These are phyloP conservation scores for Cerastis leucographa DNA, from an alignment of 2,888 invertebrate genomes.

Conservation along the genomic window DNA sequence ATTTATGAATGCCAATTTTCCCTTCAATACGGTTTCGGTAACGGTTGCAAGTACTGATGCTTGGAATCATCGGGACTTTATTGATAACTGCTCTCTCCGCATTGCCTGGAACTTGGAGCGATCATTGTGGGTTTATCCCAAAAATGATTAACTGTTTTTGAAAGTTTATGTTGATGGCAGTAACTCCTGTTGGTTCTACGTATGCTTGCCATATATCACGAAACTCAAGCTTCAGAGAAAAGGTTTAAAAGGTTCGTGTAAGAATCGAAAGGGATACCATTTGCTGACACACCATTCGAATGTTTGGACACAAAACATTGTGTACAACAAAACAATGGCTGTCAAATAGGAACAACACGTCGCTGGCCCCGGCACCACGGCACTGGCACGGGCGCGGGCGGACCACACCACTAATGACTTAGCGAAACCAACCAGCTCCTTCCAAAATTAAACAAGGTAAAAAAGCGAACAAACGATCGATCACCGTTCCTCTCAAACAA, in stretches of 20 bases:
- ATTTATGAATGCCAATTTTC: conserved; percentile 83
- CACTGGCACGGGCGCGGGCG: conserved; percentile 51
- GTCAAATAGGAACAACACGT: conserved; percentile 77
- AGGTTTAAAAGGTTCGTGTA: conserved; percentile 25
- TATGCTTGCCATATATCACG: conserved; percentile 21
- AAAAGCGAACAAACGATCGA: conserved; percentile 89
- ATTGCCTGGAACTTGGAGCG: conserved; percentile 32
- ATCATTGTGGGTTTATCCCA: conserved; percentile 47
- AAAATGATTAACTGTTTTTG: conserved; percentile 41
- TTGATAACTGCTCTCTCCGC: conserved; percentile 57
- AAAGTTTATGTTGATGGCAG: conserved; percentile 25
- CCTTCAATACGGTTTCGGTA: conserved; percentile 71
- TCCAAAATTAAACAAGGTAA: conserved; percentile 89
- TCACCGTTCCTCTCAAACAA: conserved; percentile 87
- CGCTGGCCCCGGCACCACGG: conserved; percentile 42
- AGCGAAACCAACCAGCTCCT: conserved; percentile 86
- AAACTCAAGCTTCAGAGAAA: not conserved
- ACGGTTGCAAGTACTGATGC: conserved; percentile 61
- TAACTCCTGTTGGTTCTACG: conserved; percentile 13
- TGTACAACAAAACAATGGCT: conserved; percentile 73
- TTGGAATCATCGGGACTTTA: conserved; percentile 52
- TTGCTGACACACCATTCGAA: conserved; percentile 49
- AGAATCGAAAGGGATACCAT: conserved; percentile 39
- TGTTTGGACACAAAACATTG: conserved; percentile 61
- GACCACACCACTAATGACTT: conserved; percentile 86